phyloP scores from a whole-genome alignment of 2,113 vertebrate genomes.

The human (Homo sapiens) region DNA sequence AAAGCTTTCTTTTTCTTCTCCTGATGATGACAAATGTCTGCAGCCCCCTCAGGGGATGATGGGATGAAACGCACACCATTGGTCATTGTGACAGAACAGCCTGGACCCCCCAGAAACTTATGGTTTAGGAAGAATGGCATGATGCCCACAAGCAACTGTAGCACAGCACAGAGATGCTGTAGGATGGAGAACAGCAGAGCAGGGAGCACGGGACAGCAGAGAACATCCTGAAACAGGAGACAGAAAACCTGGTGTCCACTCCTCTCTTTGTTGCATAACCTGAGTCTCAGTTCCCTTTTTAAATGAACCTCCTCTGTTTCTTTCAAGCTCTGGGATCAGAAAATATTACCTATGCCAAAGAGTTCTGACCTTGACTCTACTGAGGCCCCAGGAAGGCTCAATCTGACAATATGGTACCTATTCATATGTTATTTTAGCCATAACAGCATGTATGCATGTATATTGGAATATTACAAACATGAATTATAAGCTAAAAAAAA shows the following conservation, averaged over 20 bases:
- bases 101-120: not conserved
- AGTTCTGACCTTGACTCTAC: not conserved
- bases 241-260: rapidly evolving
- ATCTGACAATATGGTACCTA: not conserved
- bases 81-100: not conserved
- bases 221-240: not conserved
- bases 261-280: not conserved
- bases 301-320: not conserved
- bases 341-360: not conserved
- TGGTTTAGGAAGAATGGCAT: not conserved
- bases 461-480: not conserved
- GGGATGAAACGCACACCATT: rapidly evolving
- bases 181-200: not conserved
- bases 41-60: not conserved
- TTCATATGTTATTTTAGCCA: not conserved
- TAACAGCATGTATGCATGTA: not conserved
- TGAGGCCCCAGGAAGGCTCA: not conserved
- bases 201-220: too few species aligned
- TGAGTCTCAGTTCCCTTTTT: not conserved
- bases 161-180: rapidly evolving
- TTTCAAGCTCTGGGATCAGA: not conserved
- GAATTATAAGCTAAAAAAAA: not conserved
- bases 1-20: not conserved
- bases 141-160: rapidly evolving
- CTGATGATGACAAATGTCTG: not conserved